Percentiles rank a stretch among this genome's conserved stretches.
phyloP scores from a whole-genome alignment of 2,888 invertebrate genomes.

The Taphrorychus bicolor region DNA sequence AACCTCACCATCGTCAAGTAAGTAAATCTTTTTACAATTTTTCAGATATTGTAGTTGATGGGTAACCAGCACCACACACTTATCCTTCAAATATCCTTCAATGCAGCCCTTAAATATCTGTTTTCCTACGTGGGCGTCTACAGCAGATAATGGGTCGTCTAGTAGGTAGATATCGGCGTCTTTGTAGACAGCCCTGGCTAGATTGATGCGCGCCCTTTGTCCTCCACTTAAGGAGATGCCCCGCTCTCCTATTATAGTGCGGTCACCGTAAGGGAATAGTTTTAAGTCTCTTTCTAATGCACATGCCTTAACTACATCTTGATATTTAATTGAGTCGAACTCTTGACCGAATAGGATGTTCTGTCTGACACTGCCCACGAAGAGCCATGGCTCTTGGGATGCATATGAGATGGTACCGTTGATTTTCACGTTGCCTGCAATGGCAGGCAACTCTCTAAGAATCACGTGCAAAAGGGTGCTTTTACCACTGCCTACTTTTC shows the following conservation, averaged over 20 bases:
- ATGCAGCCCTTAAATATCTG: slow-evolving; percentile 86
- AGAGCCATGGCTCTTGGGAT: slow-evolving; percentile 86
- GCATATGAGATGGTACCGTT: slow-evolving; percentile 68
- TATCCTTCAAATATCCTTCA: slow-evolving; percentile 66
- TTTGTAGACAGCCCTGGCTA: slow-evolving; percentile 84
- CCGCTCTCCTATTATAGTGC: slow-evolving; percentile 77
- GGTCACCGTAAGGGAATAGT: slow-evolving; percentile 78
- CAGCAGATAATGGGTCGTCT: slow-evolving; percentile 90
- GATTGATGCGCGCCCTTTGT: slow-evolving; percentile 85
- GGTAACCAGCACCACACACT: slow-evolving; percentile 77
- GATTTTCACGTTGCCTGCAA: slow-evolving; percentile 35
- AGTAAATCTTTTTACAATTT: slow-evolving; percentile 63
- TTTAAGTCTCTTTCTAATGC: slow-evolving; percentile 75
- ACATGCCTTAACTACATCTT: slow-evolving; percentile 71
- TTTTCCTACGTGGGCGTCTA: slow-evolving; percentile 86
- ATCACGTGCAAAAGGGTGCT: slow-evolving; percentile 62
- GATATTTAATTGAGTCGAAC: slow-evolving; percentile 71
- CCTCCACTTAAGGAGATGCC: slow-evolving; percentile 78
- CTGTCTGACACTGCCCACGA: slow-evolving; percentile 81
- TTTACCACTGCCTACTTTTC: slow-evolving; percentile 70
- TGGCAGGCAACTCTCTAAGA: slow-evolving; percentile 74
- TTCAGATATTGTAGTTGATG: slow-evolving; percentile 73
- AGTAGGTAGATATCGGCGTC: slow-evolving; percentile 84
- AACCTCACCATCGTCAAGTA: slow-evolving; percentile 65
- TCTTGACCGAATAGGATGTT: slow-evolving; percentile 88